These are phyloP conservation scores for Chorisops tibialis DNA, from an alignment of 2,888 invertebrate genomes.

Conservation along the genomic window DNA sequence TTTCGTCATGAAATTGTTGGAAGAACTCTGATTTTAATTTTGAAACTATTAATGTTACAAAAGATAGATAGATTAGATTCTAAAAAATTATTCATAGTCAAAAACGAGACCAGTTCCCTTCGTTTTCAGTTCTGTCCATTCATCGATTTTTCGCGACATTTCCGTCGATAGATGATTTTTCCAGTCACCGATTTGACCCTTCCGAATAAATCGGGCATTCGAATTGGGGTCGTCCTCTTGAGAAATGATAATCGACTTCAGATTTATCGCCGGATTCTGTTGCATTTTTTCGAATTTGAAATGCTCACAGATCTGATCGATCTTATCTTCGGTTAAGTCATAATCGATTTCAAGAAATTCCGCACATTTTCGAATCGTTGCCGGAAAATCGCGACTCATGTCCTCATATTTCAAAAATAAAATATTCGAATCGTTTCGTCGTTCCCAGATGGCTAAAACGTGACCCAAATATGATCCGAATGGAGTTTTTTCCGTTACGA, in stretches of 20 bases:
- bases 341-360: conserved; percentile 57
- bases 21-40: too few relatives aligned
- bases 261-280: conserved; percentile 73
- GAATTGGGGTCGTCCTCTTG: conserved; percentile 38
- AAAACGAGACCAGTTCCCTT: conserved; percentile 62
- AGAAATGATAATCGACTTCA: conserved; percentile 61
- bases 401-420: conserved; percentile 80
- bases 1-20: too few relatives aligned
- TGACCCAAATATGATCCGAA: conserved; percentile 66
- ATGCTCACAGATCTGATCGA: conserved; percentile 67
- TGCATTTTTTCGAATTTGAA: conserved; percentile 80
- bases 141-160: conserved; percentile 67
- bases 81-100: conserved; percentile 54
- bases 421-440: conserved; percentile 66
- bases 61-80: too few relatives aligned
- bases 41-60: too few relatives aligned
- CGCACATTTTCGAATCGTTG: conserved; percentile 67
- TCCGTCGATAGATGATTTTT: conserved; percentile 72
- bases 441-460: conserved; percentile 66
- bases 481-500: conserved; percentile 64
- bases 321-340: conserved; percentile 62
- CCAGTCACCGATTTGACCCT: conserved; percentile 75
- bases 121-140: conserved; percentile 64
- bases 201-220: conserved; percentile 66
- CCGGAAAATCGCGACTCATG: conserved; percentile 69